These are phyloP conservation scores for Ceriagrion tenellum DNA, from an alignment of 2,888 invertebrate species.

Conservation along the genomic window DNA sequence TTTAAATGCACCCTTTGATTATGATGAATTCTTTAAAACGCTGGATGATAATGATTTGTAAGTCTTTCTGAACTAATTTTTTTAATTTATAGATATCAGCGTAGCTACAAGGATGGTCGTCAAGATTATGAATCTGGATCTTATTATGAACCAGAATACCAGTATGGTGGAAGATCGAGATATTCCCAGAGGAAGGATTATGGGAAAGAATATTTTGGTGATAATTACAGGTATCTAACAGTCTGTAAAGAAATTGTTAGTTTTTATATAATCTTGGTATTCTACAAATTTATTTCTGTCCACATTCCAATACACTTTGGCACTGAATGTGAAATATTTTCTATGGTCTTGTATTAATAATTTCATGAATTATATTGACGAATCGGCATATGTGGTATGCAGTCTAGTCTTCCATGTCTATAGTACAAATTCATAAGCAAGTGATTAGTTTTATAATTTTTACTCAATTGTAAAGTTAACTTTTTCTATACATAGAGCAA, in stretches of 20 bases:
- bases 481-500: slow-evolving; percentile 10
- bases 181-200: slow-evolving; percentile 68
- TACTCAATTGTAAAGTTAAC: not conserved
- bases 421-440: slow-evolving; percentile 12
- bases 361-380: not conserved
- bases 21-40: too few relatives aligned
- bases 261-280: slow-evolving; percentile 51
- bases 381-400: not conserved
- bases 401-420: slow-evolving; percentile 14
- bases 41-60: too few relatives aligned
- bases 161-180: slow-evolving; percentile 68
- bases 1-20: too few relatives aligned
- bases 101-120: slow-evolving; percentile 70
- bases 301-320: not conserved
- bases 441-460: not conserved
- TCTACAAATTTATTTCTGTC: slow-evolving; percentile 44
- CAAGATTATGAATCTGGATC: slow-evolving; percentile 70
- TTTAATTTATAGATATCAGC: slow-evolving; percentile 68
- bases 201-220: slow-evolving; percentile 69
- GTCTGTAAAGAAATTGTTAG: slow-evolving; percentile 68
- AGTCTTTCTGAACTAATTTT: not conserved
- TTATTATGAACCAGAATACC: slow-evolving; percentile 70
- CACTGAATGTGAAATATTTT: slow-evolving; percentile 49
- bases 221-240: slow-evolving; percentile 68
- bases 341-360: slow-evolving; percentile 43